Evolutionary conservation across 1,140 invertebrate species (phyloP).

Genomic region (Lordiphosa stackelbergi): DNA sequence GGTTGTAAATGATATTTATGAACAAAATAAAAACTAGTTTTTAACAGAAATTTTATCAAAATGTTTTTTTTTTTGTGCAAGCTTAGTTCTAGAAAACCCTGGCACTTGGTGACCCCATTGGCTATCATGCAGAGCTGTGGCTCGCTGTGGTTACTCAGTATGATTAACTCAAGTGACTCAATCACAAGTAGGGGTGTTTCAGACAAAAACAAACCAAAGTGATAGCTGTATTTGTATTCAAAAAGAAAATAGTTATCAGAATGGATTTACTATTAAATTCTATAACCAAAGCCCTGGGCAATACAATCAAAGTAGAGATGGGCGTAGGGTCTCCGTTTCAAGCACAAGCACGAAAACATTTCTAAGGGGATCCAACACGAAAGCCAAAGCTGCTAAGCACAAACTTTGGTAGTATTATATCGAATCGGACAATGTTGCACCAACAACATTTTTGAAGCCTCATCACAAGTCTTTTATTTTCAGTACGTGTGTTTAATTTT

Average conservation of each 20-base stretch:
- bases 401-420: too few relatives aligned
- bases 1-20: slow-evolving; percentile 28
- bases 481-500: too few relatives aligned
- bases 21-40: slow-evolving; percentile 43
- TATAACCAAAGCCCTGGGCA: slow-evolving; percentile 8
- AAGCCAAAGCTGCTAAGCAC: too few relatives aligned
- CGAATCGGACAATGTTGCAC: too few relatives aligned
- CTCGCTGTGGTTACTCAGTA: slow-evolving; percentile 6
- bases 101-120: slow-evolving; percentile 16
- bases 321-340: too few relatives aligned
- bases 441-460: too few relatives aligned
- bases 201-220: slow-evolving; percentile 17
- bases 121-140: slow-evolving; percentile 1
- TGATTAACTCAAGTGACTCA: slow-evolving; percentile 14
- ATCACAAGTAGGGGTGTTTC: neutral
- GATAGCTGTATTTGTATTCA: slow-evolving; percentile 6
- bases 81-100: slow-evolving; percentile 5
- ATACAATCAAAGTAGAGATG: too few relatives aligned
- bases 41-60: slow-evolving; percentile 3
- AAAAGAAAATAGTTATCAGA: slow-evolving; percentile 16
- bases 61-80: neutral
- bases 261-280: slow-evolving; percentile 3
- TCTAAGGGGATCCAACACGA: too few relatives aligned
- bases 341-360: too few relatives aligned
- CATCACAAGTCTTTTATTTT: too few relatives aligned